Evolutionary conservation across 2,113 vertebrate genomes (phyloP), one percentile per base, ranked within the genome.

Genomic region (Nycticryphes semicollaris): DNA sequence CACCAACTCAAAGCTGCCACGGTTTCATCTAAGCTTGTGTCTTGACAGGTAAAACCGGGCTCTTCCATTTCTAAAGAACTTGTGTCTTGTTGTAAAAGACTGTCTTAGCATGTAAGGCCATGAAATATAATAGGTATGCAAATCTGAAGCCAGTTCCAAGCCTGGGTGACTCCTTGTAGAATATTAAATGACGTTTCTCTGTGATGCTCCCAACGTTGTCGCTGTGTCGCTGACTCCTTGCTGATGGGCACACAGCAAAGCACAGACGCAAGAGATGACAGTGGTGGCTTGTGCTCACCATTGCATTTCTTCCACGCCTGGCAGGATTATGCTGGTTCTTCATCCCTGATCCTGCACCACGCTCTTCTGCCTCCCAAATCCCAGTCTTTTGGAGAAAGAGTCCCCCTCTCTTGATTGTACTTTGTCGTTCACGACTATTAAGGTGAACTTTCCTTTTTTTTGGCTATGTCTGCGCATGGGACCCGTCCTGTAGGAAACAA

Each of bases 261-360:
- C 67, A 28, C 11, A 19, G 64, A 47, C 47, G 47, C 51, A 14
- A 3, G 10, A 54, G 92, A 37, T 85, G 96, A 69, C 57, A 39
- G 10, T 1, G 41, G 39, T 0, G 0, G 39, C 35, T 50, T 67
- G 72, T 8, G 1, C n/a, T 50, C 25, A 0, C 31, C 4, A 5
- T 25, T 2, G 2, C 1, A 4, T 39, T 53, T n/a, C 81, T 39
- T 89, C 79, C 94, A 25, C 81, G 33, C 90, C 72, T 84, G 24
- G 25, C 28, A 33, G 43, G 30, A 22, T 51, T 30, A 12, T 0
- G 7, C 57, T 33, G 10, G 47, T 88, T 88, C 78, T 72, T 92
- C 79, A 24, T 45, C 70, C 56, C 79, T 64, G 11, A 45, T 64
- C 69, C 16, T 76, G 33, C 19, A 7, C 64, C 4, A 4, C 0